Conservation (phyloP, 92 coral and sea anemone species). For the Virgularia gustaviana region DNA sequence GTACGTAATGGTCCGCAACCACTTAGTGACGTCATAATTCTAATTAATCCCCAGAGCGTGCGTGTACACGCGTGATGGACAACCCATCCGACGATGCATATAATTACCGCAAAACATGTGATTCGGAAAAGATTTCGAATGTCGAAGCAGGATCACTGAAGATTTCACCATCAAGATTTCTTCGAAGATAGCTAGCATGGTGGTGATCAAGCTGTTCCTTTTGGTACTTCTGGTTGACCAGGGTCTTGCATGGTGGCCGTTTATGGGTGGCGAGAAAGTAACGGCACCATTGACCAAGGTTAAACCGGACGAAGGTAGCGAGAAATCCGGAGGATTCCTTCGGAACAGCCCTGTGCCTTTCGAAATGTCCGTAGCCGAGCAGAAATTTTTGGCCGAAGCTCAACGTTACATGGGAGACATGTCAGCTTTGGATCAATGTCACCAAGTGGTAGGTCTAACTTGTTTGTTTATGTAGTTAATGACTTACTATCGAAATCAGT, state of each 20-base stretch:
- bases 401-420: slow-evolving; percentile 85
- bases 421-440: slow-evolving; percentile 84
- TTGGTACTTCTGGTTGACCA: not conserved
- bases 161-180: not conserved
- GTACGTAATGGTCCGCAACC: not conserved
- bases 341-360: slow-evolving; percentile 87
- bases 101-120: no score
- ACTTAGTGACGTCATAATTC: slow-evolving; percentile 20
- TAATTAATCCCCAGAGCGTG: not conserved
- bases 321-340: slow-evolving; percentile 61
- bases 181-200: not conserved
- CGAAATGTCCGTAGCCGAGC: slow-evolving; percentile 94
- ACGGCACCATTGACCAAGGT: slow-evolving; percentile 40
- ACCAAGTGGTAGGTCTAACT: slow-evolving; percentile 81
- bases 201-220: not conserved
- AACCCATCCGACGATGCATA: no score
- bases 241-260: slow-evolving; percentile 72
- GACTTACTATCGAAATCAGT: no score
- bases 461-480: no score
- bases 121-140: not conserved
- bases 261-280: slow-evolving; percentile 50
- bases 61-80: no score
- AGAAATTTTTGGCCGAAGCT: slow-evolving; percentile 81
- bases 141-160: not conserved
- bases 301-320: slow-evolving; percentile 11